These are phyloP conservation scores for Leptatherina wallacei DNA, from an alignment of 2,797 vertebrate species.

Conservation along the genomic window DNA sequence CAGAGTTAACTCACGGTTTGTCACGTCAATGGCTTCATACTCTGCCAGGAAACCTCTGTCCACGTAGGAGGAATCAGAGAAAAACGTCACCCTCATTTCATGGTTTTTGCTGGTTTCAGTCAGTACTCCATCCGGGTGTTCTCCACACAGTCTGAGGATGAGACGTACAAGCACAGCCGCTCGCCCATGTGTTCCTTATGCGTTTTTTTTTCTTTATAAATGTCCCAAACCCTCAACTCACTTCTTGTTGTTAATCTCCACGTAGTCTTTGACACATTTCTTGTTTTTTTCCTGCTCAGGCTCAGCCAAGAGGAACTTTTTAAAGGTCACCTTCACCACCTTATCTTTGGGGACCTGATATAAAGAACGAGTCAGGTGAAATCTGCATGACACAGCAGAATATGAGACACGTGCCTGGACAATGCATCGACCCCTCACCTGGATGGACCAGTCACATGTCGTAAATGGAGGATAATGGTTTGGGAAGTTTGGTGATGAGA, in stretches of 20 bases:
- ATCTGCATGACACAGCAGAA: not conserved
- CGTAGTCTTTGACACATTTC: conserved; percentile 88
- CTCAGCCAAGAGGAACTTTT: conserved; percentile 85
- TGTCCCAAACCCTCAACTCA: conserved; percentile 64
- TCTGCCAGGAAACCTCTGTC: conserved; percentile 89
- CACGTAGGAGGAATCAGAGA: conserved; percentile 87
- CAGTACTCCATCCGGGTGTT: conserved; percentile 57
- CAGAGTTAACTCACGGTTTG: conserved; percentile 86
- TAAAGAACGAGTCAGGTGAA: not conserved
- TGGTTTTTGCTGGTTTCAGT: conserved; percentile 81
- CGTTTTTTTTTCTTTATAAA: not conserved
- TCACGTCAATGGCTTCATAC: conserved; percentile 84
- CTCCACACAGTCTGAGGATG: conserved; percentile 87
- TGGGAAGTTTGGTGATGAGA: conserved; percentile 90
- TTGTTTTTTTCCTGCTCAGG: conserved; percentile 20
- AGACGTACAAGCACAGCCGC: not conserved
- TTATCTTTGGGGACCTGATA: conserved; percentile 84
- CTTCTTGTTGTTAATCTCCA: conserved; percentile 85
- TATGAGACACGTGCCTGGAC: not conserved
- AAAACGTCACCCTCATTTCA: conserved; percentile 83
- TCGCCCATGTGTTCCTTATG: not conserved
- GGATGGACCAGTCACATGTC: conserved; percentile 87
- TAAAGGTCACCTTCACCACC: conserved; percentile 88
- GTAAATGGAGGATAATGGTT: conserved; percentile 88
- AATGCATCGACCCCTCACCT: conserved; percentile 77